Conservation (phyloP, 2,888 invertebrate genomes). For the Notodonta dromedarius region DNA sequence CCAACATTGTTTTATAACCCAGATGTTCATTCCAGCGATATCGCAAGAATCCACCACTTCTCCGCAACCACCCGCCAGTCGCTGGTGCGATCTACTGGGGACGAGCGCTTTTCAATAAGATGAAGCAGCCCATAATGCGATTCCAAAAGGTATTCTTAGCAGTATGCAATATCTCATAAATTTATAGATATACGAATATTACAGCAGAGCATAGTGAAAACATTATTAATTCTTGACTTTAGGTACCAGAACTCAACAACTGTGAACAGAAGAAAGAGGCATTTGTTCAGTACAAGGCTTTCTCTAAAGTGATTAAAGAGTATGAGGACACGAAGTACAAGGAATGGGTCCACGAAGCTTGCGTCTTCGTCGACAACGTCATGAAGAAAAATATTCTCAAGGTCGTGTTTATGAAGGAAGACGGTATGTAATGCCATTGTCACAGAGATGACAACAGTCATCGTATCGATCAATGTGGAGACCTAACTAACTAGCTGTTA, state of each 20-base stretch:
- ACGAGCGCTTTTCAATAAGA: conserved; percentile 89
- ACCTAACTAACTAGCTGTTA: not conserved
- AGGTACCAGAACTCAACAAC: conserved; percentile 87
- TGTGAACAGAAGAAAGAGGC: conserved; percentile 90
- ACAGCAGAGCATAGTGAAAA: not conserved
- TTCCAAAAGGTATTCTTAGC: conserved; percentile 86
- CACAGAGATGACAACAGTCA: not conserved
- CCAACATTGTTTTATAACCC: not conserved
- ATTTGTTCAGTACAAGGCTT: conserved; percentile 90
- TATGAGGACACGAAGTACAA: conserved; percentile 90
- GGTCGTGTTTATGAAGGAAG: conserved; percentile 76
- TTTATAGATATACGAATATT: no score
- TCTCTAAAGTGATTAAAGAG: conserved; percentile 89
- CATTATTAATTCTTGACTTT: not conserved
- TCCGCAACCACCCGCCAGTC: conserved; percentile 91
- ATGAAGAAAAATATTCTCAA: conserved; percentile 88
- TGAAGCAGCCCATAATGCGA: conserved; percentile 91
- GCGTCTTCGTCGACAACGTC: conserved; percentile 85
- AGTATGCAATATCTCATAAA: no score
- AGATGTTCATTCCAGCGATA: conserved; percentile 73
- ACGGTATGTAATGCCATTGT: conserved; percentile 49
- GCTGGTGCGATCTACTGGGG: conserved; percentile 95
- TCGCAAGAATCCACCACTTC: conserved; percentile 87
- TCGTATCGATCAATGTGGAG: not conserved
- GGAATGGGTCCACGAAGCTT: conserved; percentile 88